These are phyloP conservation scores for Orthosia cruda DNA, from an alignment of 2,888 invertebrate genomes.

Conservation along the genomic window DNA sequence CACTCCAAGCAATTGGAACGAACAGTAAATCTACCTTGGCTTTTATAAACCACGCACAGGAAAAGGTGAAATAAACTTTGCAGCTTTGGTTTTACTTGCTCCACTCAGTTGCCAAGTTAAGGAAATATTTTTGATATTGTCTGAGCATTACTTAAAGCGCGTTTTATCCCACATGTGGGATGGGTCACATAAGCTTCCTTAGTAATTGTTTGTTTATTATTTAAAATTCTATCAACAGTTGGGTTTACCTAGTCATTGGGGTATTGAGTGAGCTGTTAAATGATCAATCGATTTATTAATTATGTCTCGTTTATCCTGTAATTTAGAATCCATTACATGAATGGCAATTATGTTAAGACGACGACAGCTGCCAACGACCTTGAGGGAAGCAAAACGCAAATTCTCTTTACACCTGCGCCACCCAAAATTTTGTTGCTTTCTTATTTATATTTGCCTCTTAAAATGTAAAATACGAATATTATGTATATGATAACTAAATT, in stretches of 20 bases:
- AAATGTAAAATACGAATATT: too few species aligned
- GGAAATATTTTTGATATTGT: slow-evolving; percentile 26
- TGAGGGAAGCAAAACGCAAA: too few species aligned
- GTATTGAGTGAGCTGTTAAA: neutral
- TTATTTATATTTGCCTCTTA: too few species aligned
- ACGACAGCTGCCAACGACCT: too few species aligned
- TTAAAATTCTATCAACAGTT: slow-evolving; percentile 1
- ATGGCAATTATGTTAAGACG: too few species aligned
- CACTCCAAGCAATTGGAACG: slow-evolving; percentile 43
- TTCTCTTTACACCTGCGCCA: too few species aligned
- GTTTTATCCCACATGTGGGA: slow-evolving; percentile 38
- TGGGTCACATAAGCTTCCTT: slow-evolving; percentile 33
- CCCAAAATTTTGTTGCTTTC: neutral
- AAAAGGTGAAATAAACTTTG: too few species aligned
- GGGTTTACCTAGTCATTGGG: slow-evolving; percentile 24
- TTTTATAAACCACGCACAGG: too few species aligned
- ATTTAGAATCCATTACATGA: neutral
- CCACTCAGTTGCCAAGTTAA: slow-evolving; percentile 36
- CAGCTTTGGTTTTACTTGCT: too few species aligned
- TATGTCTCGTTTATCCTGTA: slow-evolving; percentile 6
- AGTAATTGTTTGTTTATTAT: slow-evolving; percentile 26
- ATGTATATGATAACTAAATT: too few species aligned
- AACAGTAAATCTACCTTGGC: slow-evolving; percentile 23
- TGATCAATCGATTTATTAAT: slow-evolving; percentile 18
- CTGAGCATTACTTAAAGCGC: slow-evolving; percentile 15